Conservation (phyloP, 2,888 invertebrate genomes). For the Leptopilina myrica region DNA sequence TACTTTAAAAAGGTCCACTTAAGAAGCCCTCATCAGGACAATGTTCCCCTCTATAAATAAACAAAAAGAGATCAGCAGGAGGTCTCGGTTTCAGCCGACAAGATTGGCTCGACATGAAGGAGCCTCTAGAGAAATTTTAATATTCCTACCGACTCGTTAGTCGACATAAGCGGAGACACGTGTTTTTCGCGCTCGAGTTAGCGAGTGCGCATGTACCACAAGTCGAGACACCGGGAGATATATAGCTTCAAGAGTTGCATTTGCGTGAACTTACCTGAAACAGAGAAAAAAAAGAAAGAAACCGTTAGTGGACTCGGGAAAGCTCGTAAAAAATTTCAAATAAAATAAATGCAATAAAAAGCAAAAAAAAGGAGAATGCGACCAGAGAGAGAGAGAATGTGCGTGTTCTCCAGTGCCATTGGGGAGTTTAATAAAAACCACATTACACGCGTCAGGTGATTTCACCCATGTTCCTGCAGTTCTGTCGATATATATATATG, state of each 20-base stretch:
- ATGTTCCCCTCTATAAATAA: constrained; percentile 21
- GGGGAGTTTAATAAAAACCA: constrained; percentile 71
- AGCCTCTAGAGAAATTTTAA: constrained; percentile 39
- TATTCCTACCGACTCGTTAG: constrained; percentile 41
- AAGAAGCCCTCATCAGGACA: constrained; percentile 19
- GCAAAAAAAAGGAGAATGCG: too few species aligned
- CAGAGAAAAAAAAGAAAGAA: constrained; percentile 23
- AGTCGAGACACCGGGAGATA: constrained; percentile 28
- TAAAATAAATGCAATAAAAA: constrained; percentile 27
- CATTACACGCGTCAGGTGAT: constrained; percentile 72
- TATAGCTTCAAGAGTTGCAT: constrained; percentile 32
- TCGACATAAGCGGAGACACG: constrained; percentile 37
- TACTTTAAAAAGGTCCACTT: not conserved
- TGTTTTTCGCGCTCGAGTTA: constrained; percentile 41
- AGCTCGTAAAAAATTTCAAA: constrained; percentile 28
- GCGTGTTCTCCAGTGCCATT: constrained; percentile 46
- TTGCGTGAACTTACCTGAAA: constrained; percentile 39
- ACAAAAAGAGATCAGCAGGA: constrained; percentile 23
- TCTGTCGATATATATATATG: constrained; percentile 50
- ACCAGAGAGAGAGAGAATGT: not conserved
- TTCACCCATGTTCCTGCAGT: constrained; percentile 61
- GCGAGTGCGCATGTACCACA: constrained; percentile 38
- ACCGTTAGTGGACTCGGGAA: constrained; percentile 33
- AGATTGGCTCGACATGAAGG: constrained; percentile 37
- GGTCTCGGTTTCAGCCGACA: constrained; percentile 28